Percentiles rank a stretch among this genome's conserved stretches.
phyloP scores from a whole-genome alignment of 1,140 invertebrate genomes.

The Carposina sasakii region DNA sequence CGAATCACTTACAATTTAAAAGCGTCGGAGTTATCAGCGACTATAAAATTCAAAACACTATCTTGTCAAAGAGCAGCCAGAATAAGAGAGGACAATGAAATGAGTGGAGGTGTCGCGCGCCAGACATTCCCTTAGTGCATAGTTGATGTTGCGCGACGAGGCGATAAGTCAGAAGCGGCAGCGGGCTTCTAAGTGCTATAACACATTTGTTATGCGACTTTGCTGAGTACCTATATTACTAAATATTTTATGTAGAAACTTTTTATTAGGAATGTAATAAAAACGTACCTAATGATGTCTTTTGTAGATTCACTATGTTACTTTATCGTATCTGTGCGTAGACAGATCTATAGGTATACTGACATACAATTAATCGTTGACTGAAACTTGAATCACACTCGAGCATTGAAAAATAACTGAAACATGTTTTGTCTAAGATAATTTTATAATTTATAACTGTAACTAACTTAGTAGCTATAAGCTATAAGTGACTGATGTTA shows the following conservation, averaged over 20 bases:
- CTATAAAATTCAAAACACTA: too few relatives aligned
- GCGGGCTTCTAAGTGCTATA: neutral
- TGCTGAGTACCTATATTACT: neutral
- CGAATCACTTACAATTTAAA: too few relatives aligned
- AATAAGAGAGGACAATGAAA: constrained; percentile 71
- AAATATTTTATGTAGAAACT: neutral
- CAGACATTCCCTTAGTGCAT: constrained; percentile 67
- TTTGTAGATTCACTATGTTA: neutral
- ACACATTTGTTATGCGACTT: neutral
- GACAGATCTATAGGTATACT: neutral
- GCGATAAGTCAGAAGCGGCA: constrained; percentile 18
- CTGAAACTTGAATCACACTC: too few relatives aligned
- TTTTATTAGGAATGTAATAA: neutral
- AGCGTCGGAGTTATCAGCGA: too few relatives aligned
- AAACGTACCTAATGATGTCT: neutral
- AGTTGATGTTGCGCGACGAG: constrained; percentile 55
- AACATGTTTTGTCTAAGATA: neutral
- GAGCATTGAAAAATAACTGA: too few relatives aligned
- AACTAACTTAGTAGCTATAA: neutral
- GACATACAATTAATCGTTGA: too few relatives aligned
- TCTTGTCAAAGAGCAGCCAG: too few relatives aligned
- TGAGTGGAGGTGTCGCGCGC: constrained; percentile 62
- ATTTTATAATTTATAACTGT: neutral
- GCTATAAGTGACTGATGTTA: neutral
- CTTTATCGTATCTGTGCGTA: neutral